Evolutionary conservation across 2,888 invertebrate genomes (phyloP), one percentile per base, ranked within the genome.

Genomic region (Drosophila lutescens): DNA sequence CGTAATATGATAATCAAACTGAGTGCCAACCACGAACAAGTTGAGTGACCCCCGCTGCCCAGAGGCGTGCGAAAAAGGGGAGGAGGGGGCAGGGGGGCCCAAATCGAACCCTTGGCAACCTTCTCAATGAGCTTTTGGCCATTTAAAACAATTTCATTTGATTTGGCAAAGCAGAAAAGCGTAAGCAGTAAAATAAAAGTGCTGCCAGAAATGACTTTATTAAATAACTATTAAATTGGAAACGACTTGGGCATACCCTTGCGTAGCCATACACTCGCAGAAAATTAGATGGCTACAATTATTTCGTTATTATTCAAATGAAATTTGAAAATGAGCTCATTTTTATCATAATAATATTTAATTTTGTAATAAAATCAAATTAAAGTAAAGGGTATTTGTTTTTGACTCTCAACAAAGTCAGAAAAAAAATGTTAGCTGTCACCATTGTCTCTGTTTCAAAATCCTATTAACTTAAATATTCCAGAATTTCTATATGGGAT

Each of bases 1-100:
- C 65, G 87, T 78, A 81, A 86, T 80, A 86, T 78, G 87, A 86
- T 83, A 83, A 83, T 83, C 82, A 78, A 78, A 70, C 61, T 74
- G 79, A 86, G 87, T 83, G 82, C 67, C 84, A 60, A 53, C 61
- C 60, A 66, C 55, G 59, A 55, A 54, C 66, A 75, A 49, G 46
- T 51, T 44, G 71, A 76, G 61, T 71, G 79, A 76, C 70, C 79
- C 44, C 49, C 44, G 41, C 38, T 26, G 70, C 50, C 54, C 56
- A 71, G 46, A 23, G 38, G 62, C 59, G 58, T 40, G 47, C 17
- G 20, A 30, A 38, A 55, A 47, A 43, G 17, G 43, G 51, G n/a
- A n/a, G n/a, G n/a, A 20, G 4, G 0, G 40, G 43, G 23, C 0
- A 13, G 23, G 47, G 43, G 56, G 13, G 20, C n/a, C 6, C 38